These are phyloP conservation scores for Grammatotria lemairii DNA, from an alignment of 2,113 vertebrate species.

Conservation along the genomic window DNA sequence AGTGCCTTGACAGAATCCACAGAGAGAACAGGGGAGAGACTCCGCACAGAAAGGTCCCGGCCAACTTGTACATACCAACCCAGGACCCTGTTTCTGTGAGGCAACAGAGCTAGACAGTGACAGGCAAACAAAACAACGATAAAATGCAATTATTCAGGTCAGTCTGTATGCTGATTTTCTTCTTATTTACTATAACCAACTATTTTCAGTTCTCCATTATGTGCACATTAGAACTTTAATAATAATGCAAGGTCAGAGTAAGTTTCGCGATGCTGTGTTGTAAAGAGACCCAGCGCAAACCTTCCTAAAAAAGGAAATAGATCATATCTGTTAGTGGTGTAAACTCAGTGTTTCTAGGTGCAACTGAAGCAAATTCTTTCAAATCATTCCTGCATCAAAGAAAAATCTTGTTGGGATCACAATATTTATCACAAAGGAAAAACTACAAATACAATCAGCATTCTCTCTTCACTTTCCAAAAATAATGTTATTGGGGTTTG, in stretches of 20 bases:
- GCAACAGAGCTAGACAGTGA: neutral
- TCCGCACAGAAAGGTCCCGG: neutral
- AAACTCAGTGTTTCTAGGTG: neutral
- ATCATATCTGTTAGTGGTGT: neutral
- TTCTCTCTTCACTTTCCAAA: neutral
- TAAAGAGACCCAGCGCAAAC: neutral
- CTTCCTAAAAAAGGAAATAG: neutral
- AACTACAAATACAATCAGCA: neutral
- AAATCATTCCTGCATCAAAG: neutral
- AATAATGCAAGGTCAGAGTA: neutral
- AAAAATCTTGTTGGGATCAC: neutral
- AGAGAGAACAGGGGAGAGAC: neutral
- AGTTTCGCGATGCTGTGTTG: neutral
- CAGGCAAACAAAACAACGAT: neutral
- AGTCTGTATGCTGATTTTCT: neutral
- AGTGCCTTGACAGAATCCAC: neutral
- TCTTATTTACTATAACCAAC: neutral
- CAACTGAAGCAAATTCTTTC: neutral
- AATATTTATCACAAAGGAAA: neutral
- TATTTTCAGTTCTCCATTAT: neutral
- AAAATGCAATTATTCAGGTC: neutral
- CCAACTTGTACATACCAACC: neutral
- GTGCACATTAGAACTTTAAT: neutral
- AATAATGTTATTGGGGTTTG: neutral
- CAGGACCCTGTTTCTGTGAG: neutral